Evolutionary conservation across 2,888 invertebrate species (phyloP), one percentile per base, ranked within the genome.

Genomic region (Limnephilus lunatus): DNA sequence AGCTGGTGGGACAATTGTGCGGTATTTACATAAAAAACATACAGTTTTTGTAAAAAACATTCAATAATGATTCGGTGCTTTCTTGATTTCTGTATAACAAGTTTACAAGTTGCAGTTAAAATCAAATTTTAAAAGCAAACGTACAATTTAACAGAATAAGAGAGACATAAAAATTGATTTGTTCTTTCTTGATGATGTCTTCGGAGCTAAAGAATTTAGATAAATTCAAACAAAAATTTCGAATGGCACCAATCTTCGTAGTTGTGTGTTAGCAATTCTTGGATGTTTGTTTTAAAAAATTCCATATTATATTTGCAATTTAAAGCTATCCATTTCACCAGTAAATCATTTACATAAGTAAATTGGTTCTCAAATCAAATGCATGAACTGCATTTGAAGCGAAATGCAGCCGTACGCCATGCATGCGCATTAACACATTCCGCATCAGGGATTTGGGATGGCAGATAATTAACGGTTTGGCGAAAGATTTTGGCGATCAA

Each of bases 401-500:
- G 7, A 25, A 68, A 68, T 68, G 25, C 25, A 68, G 25, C 68
- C 68, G 68, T 25, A 68, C 68, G 68, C n/a, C 68, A 25, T 68
- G 25, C 68, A 68, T 68, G 25, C 68, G 68, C 68, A 68, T 68
- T 68, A 68, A n/a, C 68, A n/a, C 68, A 68, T 68, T 68, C 68
- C 25, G 68, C 68, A 25, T 25, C 68, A 68, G 68, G 68, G 25
- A 19, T 25, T 68, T 68, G 25, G 68, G 68, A 68, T 19, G 25
- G 85, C 85, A 19, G 85, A 85, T 48, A 53, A 53, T 87, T 48
- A 48, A 44, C 87, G 68, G 31, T 53, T 31, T 30, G 31, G 31
- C 87, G n/a, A 86, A 48, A 44, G 83, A 83, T 15, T 83, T 83
- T 83, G 83, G 83, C 83, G 83, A 83, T 83, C 83, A 83, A 83